Evolutionary conservation across 2,797 vertebrate genomes (phyloP).

Genomic region (Rhabdomys pumilio): DNA sequence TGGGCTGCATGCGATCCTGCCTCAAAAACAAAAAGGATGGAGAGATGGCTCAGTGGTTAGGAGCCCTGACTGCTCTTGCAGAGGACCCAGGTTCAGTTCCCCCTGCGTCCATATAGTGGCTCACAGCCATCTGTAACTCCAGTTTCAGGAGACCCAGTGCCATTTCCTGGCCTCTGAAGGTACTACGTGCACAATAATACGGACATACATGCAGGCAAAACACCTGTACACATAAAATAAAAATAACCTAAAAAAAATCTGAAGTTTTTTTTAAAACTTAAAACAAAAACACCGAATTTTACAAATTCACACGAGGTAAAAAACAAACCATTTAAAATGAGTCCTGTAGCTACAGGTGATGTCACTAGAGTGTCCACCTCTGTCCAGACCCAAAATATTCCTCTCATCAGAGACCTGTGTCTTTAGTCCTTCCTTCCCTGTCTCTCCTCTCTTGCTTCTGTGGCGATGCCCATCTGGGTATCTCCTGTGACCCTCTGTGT

Average conservation of each 20-base stretch:
- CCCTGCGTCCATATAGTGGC: not conserved
- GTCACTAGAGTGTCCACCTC: accelerated
- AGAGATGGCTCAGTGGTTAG: not conserved
- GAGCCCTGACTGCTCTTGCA: not conserved
- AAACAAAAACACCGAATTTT: not conserved
- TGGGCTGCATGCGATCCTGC: not conserved
- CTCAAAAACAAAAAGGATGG: not conserved
- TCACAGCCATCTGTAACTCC: not conserved
- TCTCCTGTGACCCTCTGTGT: not conserved
- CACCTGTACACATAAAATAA: not conserved
- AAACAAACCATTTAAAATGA: not conserved
- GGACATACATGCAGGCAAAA: not conserved
- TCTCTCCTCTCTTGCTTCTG: no score
- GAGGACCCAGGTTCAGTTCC: not conserved
- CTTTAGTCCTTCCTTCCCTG: no score
- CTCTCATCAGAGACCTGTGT: accelerated
- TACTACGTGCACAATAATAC: not conserved
- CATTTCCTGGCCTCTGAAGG: not conserved
- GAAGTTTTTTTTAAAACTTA: not conserved
- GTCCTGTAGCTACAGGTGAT: accelerated
- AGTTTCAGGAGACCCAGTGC: not conserved
- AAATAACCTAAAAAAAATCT: not conserved
- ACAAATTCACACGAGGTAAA: not conserved
- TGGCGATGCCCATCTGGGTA: accelerated
- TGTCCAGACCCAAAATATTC: no score